Evolutionary conservation across 2,888 invertebrate genomes (phyloP).

Genomic region (Odontothrips loti): DNA sequence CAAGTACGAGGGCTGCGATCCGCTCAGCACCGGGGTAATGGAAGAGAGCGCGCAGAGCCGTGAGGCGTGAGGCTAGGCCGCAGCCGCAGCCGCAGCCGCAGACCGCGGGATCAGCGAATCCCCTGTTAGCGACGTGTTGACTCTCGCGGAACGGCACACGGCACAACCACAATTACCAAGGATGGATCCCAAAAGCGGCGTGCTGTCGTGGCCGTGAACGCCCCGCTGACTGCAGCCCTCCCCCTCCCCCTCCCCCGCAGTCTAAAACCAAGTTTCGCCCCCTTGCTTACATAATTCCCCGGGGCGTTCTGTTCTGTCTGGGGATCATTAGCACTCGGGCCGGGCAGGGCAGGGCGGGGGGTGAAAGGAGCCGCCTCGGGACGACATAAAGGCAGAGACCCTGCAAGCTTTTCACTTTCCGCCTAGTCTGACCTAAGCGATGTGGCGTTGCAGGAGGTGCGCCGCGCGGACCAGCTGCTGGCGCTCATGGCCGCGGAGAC

Average conservation of each 20-base stretch:
- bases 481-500: background rate
- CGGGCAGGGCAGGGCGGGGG: too few relatives aligned
- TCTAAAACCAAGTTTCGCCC: too few relatives aligned
- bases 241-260: background rate
- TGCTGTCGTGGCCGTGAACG: background rate
- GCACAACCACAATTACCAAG: background rate
- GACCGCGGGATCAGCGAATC: background rate
- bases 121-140: background rate
- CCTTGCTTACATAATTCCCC: too few relatives aligned
- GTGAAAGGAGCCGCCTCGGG: too few relatives aligned
- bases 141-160: background rate
- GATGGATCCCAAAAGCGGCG: background rate
- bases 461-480: background rate
- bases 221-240: background rate
- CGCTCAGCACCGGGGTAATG: background rate
- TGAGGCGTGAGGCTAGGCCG: too few relatives aligned
- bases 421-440: too few relatives aligned
- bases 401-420: too few relatives aligned
- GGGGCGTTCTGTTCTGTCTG: too few relatives aligned
- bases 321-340: too few relatives aligned
- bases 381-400: too few relatives aligned
- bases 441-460: background rate
- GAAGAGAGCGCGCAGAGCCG: too few relatives aligned
- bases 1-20: conserved; percentile 19
- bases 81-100: too few relatives aligned